Percentiles rank a stretch among this genome's conserved stretches.
Evolutionary conservation across 1,140 invertebrate species (phyloP).

Genomic region (Drosophila sproati): DNA sequence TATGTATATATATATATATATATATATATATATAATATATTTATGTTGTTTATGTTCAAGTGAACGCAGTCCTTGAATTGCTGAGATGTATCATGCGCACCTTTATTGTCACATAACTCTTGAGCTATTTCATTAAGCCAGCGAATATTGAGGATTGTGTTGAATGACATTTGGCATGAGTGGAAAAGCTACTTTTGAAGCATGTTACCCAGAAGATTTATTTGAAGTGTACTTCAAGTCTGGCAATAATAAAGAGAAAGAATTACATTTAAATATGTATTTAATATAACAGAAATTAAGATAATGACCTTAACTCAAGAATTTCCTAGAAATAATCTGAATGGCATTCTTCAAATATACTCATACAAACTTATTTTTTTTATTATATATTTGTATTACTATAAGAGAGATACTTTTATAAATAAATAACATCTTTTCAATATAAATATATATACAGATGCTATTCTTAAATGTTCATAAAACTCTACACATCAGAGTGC

Average conservation of each 20-base stretch:
- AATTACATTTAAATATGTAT: too few relatives aligned
- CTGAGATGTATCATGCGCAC: slow-evolving; percentile 38
- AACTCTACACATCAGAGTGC: neutral
- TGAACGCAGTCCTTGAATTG: slow-evolving; percentile 32
- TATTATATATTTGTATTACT: too few relatives aligned
- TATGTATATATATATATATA: neutral
- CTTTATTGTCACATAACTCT: slow-evolving; percentile 47
- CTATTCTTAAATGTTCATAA: neutral
- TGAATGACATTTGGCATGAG: slow-evolving; percentile 2
- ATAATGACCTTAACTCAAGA: neutral
- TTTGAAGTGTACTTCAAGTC: neutral
- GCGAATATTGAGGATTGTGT: slow-evolving; percentile 6
- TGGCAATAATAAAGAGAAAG: too few relatives aligned
- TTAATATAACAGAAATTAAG: too few relatives aligned
- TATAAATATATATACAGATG: too few relatives aligned
- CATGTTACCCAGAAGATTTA: neutral
- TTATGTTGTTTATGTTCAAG: too few relatives aligned
- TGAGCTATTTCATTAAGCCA: slow-evolving; percentile 25
- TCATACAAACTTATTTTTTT: too few relatives aligned
- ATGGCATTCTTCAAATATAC: too few relatives aligned
- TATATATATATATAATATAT: neutral
- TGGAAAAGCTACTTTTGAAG: neutral
- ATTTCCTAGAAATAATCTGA: neutral
- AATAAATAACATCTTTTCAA: too few relatives aligned
- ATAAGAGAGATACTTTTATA: too few relatives aligned